phyloP scores from a whole-genome alignment of 2,113 vertebrate species.

The Syrrhaptes paradoxus region DNA sequence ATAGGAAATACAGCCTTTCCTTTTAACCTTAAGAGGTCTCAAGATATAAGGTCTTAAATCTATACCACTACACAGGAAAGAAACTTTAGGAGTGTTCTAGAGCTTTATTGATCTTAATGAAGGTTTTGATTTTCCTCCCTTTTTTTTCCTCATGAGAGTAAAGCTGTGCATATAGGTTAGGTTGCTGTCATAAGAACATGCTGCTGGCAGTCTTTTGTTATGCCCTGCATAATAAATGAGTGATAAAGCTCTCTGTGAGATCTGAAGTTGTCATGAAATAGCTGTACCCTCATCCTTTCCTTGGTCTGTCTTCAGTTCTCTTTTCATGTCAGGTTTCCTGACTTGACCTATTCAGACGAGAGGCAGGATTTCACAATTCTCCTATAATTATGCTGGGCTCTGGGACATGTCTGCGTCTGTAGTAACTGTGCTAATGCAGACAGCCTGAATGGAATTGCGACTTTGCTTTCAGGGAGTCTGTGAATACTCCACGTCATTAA shows the following conservation, averaged over 20 bases:
- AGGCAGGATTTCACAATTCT: neutral
- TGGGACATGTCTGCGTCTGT: neutral
- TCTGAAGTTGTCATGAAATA: neutral
- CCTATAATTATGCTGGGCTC: neutral
- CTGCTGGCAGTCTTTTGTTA: neutral
- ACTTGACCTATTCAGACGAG: neutral
- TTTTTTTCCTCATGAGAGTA: neutral
- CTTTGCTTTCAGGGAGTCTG: neutral
- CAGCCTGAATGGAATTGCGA: neutral
- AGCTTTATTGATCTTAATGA: neutral
- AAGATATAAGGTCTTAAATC: neutral
- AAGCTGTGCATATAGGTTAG: neutral
- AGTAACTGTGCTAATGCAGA: neutral
- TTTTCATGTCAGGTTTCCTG: neutral
- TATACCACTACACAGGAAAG: neutral
- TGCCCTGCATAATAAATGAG: neutral
- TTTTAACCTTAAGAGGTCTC: neutral
- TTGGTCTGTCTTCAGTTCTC: neutral
- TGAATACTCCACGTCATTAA: neutral
- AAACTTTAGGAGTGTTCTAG: neutral
- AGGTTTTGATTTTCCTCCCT: neutral
- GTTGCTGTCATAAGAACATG: neutral
- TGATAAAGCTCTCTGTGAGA: neutral
- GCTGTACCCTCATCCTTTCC: neutral
- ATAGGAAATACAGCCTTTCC: neutral